A percentile compares a stretch with the other conserved stretches of the same genome.
Conservation (phyloP, 2,113 vertebrate species). For the Gyps fulvus region DNA sequence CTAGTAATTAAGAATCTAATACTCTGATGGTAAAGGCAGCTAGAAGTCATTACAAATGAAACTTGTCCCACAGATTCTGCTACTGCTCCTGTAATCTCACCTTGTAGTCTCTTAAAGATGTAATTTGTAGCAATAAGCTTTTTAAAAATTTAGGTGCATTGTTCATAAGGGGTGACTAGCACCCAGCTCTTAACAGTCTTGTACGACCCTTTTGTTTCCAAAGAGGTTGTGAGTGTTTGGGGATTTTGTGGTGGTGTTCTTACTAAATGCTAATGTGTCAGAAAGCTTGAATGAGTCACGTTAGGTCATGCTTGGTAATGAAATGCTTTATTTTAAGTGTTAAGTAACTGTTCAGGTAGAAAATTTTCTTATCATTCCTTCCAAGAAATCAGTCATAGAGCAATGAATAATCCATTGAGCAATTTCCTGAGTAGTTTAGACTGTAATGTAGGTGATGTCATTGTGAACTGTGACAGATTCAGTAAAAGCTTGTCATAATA, state of each 20-base stretch:
- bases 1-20: not conserved
- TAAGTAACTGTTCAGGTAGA: not conserved
- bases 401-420: constrained; percentile 23
- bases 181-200: not conserved
- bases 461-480: not conserved
- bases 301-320: not conserved
- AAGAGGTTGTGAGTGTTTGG: not conserved
- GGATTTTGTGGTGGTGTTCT: not conserved
- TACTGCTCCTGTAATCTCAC: not conserved
- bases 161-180: not conserved
- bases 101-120: not conserved
- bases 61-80: not conserved
- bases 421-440: constrained; percentile 6
- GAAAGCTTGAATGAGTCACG: not conserved
- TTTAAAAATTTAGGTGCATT: not conserved
- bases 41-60: not conserved
- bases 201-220: not conserved
- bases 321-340: not conserved
- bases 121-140: not conserved
- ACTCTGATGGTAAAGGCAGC: not conserved
- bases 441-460: not conserved
- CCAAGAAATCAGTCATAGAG: not conserved
- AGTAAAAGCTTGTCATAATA: not conserved
- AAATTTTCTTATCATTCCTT: not conserved
- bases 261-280: not conserved